Base-by-base conservation (phyloP, 1,140 invertebrate genomes). In the Gonatopus flavifemur region DNA sequence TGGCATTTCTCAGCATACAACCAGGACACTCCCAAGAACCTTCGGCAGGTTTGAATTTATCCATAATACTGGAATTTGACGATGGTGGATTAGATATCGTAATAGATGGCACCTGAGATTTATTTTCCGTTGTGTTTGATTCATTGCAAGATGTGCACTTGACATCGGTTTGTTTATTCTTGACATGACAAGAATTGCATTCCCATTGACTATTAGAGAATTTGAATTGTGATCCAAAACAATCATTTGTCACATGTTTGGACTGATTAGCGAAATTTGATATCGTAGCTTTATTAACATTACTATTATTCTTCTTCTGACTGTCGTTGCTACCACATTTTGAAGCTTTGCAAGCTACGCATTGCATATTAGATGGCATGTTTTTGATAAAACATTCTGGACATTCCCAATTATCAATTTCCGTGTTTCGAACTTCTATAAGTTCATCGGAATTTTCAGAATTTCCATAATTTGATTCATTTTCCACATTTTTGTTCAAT, bases 121-220 rank as follows among this genome's bases (percentile, higher is more conserved):
- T 59, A 13, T 75, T 70, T 28, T 59, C 70, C 25, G 81, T 78
- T 66, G n/a, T n/a, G n/a, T 81, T 85, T 6, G 73, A 58, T 4
- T 80, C 72, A 53, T 80, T 79, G 70, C 87, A 90, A 8, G 85
- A 85, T 3, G 81, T 73, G 74, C 88, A 90, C 50, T 82, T 86
- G 3, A 53, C 55, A 13, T 72, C 70, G 8, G 74, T 72, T 13
- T 72, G 60, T 32, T 84, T 81, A 70, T 90, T 90, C 38, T 76
- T 72, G 2, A 88, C 76, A 76, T 84, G 80, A 70, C 88, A 90
- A 32, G 73, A 76, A 8, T 71, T 59, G 73, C 88, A 90, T 46
- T 86, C 83, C 87, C 87, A 89, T 42, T 79, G 76, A 51, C 77
- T 75, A 2, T 66, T 44, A 24, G 77, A 68, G 28, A 77, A 64